A percentile compares a stretch with the other conserved stretches of the same genome.
These are phyloP conservation scores for Microplitis deprimator DNA, from an alignment of 2,888 invertebrate species.

Conservation along the genomic window DNA sequence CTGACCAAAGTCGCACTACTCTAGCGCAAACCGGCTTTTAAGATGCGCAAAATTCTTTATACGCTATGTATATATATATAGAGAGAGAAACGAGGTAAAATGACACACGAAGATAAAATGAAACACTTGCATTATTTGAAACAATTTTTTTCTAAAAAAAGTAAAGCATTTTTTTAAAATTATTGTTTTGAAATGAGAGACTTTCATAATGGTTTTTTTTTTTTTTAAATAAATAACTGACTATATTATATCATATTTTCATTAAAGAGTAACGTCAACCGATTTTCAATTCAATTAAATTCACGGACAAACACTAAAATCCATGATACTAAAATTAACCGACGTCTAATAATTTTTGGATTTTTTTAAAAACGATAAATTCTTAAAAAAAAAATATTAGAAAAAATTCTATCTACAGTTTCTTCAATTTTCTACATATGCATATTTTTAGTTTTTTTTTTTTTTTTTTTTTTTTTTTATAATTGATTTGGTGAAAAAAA, in stretches of 20 bases:
- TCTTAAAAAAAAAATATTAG: no score
- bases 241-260: neutral
- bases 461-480: no score
- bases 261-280: neutral
- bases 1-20: slow-evolving; percentile 26
- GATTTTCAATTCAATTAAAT: no score
- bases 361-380: no score
- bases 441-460: no score
- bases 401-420: no score
- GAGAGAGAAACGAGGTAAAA: neutral
- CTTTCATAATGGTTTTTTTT: neutral
- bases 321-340: no score
- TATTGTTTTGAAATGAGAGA: neutral
- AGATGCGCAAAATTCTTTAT: slow-evolving; percentile 13
- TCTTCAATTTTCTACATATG: no score
- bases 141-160: neutral
- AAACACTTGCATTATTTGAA: neutral
- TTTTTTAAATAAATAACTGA: neutral
- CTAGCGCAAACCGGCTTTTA: slow-evolving; percentile 23
- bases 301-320: no score
- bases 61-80: slow-evolving; percentile 16
- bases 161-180: neutral
- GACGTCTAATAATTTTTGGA: no score
- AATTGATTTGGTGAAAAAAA: no score
- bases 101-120: neutral